Conservation (phyloP, 2,113 vertebrate genomes). For the Amblyopsis rosae region DNA sequence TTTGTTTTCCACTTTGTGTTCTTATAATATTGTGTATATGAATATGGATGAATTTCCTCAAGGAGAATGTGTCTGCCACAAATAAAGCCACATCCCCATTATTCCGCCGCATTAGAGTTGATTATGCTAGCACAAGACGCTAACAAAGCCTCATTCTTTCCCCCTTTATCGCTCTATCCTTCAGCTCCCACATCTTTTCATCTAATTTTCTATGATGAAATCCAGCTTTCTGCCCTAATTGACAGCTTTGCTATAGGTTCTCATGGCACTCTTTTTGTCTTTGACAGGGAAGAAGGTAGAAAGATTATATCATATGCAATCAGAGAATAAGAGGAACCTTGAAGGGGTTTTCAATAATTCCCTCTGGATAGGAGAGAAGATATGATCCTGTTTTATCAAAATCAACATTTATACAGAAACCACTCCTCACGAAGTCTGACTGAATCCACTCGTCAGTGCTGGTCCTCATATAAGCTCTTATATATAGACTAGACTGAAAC, state of each 20-base stretch:
- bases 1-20: constrained; percentile 10
- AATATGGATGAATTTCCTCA: constrained; percentile 26
- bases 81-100: background rate
- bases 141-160: constrained; percentile 17
- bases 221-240: constrained; percentile 53
- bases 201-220: constrained; percentile 48
- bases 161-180: constrained; percentile 35
- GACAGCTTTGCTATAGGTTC: constrained; percentile 44
- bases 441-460: too few species aligned
- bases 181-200: constrained; percentile 40
- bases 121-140: constrained; percentile 25
- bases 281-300: constrained; percentile 50
- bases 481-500: background rate
- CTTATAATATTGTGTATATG: background rate
- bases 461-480: background rate
- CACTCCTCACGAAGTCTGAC: background rate
- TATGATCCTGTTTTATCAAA: background rate
- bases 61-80: constrained; percentile 4
- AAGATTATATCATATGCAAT: constrained; percentile 56
- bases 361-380: constrained; percentile 8
- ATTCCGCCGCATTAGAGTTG: constrained; percentile 11
- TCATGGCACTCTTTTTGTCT: constrained; percentile 50
- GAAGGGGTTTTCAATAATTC: constrained; percentile 55
- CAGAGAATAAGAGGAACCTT: constrained; percentile 55
- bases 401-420: background rate